A percentile compares a stretch with the other conserved stretches of the same genome.
Conservation (phyloP, 2,113 vertebrate species). For the Xiphophorus hellerii region DNA sequence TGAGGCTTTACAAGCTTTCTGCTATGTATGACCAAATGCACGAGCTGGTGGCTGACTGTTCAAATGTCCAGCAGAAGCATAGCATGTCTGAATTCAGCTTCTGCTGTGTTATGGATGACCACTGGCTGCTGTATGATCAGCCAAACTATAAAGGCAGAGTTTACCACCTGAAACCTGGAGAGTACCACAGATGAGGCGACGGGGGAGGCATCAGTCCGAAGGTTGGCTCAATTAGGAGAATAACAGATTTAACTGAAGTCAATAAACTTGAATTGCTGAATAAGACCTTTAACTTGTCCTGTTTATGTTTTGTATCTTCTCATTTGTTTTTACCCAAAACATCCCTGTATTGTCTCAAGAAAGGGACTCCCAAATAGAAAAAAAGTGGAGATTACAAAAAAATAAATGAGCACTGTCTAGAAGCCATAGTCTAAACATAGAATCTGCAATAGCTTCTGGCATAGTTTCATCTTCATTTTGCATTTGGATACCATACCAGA, state of each 20-base stretch:
- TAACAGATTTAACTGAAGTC: conserved; percentile 67
- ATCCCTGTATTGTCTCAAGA: not conserved
- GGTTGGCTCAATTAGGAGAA: conserved; percentile 73
- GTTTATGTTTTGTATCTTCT: not conserved
- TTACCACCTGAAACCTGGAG: conserved; percentile 78
- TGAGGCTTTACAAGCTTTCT: conserved; percentile 76
- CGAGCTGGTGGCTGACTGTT: conserved; percentile 76
- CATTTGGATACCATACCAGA: conserved; percentile 24
- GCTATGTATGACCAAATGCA: conserved; percentile 80
- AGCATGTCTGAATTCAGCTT: conserved; percentile 73
- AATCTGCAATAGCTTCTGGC: conserved; percentile 3
- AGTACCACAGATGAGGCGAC: conserved; percentile 80
- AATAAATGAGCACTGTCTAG: not conserved
- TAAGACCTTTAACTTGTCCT: not conserved
- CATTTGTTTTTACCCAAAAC: not conserved
- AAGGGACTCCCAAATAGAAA: not conserved
- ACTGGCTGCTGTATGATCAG: conserved; percentile 79
- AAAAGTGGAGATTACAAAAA: not conserved
- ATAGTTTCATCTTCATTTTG: conserved; percentile 27
- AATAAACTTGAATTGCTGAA: conserved; percentile 52
- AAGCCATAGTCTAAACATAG: not conserved
- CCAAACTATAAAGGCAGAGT: conserved; percentile 73
- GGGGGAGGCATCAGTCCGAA: conserved; percentile 75
- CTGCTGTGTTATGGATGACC: conserved; percentile 76
- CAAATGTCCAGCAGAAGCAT: conserved; percentile 74